Conservation (phyloP, 1,140 invertebrate genomes). For the Drosophila sp. region DNA sequence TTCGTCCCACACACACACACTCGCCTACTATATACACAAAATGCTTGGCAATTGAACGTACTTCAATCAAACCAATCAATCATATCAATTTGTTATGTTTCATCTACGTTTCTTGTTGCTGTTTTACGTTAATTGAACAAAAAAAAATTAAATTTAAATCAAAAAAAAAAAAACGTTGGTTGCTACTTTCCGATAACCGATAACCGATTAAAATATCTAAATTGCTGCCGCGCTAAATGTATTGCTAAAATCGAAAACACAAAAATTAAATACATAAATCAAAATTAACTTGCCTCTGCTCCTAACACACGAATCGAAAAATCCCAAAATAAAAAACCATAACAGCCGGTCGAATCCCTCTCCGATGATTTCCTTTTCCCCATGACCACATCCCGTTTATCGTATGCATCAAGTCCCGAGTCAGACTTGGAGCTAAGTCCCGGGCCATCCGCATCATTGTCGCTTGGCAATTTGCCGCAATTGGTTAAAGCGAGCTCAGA, state of each 20-base stretch:
- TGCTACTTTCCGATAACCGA: constrained; percentile 53
- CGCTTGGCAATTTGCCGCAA: constrained; percentile 86
- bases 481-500: constrained; percentile 94
- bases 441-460: constrained; percentile 87
- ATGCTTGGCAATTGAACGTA: constrained; percentile 73
- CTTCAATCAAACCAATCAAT: constrained; percentile 59
- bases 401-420: constrained; percentile 97
- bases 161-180: constrained; percentile 52
- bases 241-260: constrained; percentile 33
- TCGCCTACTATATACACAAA: constrained; percentile 58
- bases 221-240: constrained; percentile 53
- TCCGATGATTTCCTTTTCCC: constrained; percentile 99
- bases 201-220: constrained; percentile 12
- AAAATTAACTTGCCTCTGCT: constrained; percentile 52
- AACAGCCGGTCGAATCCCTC: constrained; percentile 91
- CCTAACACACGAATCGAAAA: constrained; percentile 48
- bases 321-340: constrained; percentile 38
- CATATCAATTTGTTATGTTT: constrained; percentile 64
- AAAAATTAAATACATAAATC: constrained; percentile 34
- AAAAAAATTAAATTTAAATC: constrained; percentile 24
- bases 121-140: constrained; percentile 59
- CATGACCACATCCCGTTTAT: constrained; percentile 96
- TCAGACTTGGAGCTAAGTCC: constrained; percentile 95
- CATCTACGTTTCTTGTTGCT: constrained; percentile 78
- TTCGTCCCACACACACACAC: constrained; percentile 66